Evolutionary conservation across 1,140 invertebrate species (phyloP).

Genomic region (Lanistes nyassanus): DNA sequence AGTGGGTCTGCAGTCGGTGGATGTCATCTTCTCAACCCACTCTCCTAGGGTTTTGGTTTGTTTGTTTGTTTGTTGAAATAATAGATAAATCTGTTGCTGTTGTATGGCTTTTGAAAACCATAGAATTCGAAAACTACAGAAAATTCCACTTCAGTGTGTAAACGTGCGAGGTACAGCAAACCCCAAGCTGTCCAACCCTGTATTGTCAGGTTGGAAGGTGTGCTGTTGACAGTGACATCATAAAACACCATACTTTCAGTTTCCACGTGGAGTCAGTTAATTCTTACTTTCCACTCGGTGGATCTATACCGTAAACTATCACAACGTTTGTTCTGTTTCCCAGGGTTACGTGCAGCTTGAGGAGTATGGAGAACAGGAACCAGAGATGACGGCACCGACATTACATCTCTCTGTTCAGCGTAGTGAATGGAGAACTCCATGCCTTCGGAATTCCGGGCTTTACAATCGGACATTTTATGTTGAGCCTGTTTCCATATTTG

Average conservation of each 20-base stretch:
- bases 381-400: slow-evolving; percentile 31
- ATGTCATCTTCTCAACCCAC: too few relatives aligned
- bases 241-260: background rate
- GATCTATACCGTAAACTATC: background rate
- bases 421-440: slow-evolving; percentile 48
- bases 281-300: too few relatives aligned
- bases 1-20: too few relatives aligned
- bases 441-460: slow-evolving; percentile 45
- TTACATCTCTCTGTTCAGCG: slow-evolving; percentile 47
- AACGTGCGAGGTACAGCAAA: too few relatives aligned
- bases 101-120: too few relatives aligned
- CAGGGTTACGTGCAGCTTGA: slow-evolving; percentile 38
- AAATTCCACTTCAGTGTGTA: too few relatives aligned
- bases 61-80: too few relatives aligned
- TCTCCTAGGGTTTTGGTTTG: too few relatives aligned
- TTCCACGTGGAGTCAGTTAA: too few relatives aligned
- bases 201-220: background rate
- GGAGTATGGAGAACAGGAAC: slow-evolving; percentile 28
- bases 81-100: too few relatives aligned
- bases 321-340: slow-evolving; percentile 5
- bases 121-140: too few relatives aligned
- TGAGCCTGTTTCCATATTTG: slow-evolving; percentile 51
- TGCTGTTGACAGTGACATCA: background rate
- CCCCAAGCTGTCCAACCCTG: too few relatives aligned
- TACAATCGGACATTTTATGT: slow-evolving; percentile 40